Evolutionary conservation across 2,113 vertebrate genomes (phyloP), one percentile per base, ranked within the genome.

Genomic region (Prochilodus magdalenae): DNA sequence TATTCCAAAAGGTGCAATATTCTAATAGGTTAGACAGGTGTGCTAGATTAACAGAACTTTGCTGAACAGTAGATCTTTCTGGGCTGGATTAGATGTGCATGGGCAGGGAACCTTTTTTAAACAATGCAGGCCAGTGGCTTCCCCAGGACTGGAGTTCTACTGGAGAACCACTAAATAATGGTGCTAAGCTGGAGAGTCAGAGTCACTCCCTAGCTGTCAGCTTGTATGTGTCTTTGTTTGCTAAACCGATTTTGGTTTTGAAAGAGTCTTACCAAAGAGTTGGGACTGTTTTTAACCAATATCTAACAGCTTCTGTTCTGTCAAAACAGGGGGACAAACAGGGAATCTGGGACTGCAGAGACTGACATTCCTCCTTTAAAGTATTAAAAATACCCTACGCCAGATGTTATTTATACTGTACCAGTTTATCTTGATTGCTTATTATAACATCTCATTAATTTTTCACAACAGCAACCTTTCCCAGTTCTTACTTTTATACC

Each of bases 261-360:
- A 49, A 66, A 70, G 20, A 80, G 33, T 80, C 22, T 75, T 55
- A 75, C 33, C 22, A 73, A 62, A 20, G 74, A 22, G 26, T 53
- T 53, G 80, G 72, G 63, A 49, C 66, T 67, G 57, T 55, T 69
- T 24, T 30, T 59, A 40, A n/a, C 60, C 53, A 30, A 47, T 10
- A 86, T 83, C 66, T 51, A 73, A 53, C 73, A 44, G 73, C 73
- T 83, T 80, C 77, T 76, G 81, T 73, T 66, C 66, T 80, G 81
- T 73, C 51, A 70, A 27, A 57, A 65, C 60, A n/a, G 59, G 62
- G 70, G 74, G 70, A 76, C 67, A 67, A 83, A 76, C 27, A 30
- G 51, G 53, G n/a, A 24, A 75, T 73, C 3, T 75, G 14, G 26
- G 70, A 80, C 36, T 60, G 73, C 18, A 81, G 70, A 74, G 73